Conservation (phyloP, 2,888 invertebrate species). For the Balanococcus diminutus region DNA sequence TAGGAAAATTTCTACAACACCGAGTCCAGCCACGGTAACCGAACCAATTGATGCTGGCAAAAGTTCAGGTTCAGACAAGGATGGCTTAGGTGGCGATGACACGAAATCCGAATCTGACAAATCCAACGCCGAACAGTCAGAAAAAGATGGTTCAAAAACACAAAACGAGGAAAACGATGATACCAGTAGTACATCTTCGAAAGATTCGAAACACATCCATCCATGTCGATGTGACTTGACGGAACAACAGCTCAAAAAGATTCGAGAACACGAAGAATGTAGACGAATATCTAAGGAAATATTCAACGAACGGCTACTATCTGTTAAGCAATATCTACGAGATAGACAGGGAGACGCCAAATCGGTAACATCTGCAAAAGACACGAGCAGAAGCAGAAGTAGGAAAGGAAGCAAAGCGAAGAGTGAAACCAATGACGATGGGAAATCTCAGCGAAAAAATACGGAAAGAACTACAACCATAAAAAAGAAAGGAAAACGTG, state of each 20-base stretch:
- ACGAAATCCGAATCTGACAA: neutral
- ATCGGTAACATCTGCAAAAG: neutral
- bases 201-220: neutral
- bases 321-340: neutral
- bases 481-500: neutral
- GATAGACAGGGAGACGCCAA: neutral
- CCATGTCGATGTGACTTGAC: conserved; percentile 25
- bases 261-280: neutral
- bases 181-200: neutral
- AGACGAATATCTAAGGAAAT: neutral
- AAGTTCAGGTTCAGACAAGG: neutral
- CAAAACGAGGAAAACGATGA: neutral
- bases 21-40: neutral
- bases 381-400: neutral
- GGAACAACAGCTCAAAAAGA: neutral
- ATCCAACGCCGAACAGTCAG: neutral
- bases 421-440: neutral
- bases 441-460: neutral
- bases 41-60: neutral
- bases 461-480: neutral
- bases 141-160: neutral
- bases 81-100: neutral
- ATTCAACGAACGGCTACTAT: neutral
- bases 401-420: neutral
- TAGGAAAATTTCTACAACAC: neutral